Conservation (phyloP, 2,797 vertebrate genomes). For the Lagodon rhomboides region DNA sequence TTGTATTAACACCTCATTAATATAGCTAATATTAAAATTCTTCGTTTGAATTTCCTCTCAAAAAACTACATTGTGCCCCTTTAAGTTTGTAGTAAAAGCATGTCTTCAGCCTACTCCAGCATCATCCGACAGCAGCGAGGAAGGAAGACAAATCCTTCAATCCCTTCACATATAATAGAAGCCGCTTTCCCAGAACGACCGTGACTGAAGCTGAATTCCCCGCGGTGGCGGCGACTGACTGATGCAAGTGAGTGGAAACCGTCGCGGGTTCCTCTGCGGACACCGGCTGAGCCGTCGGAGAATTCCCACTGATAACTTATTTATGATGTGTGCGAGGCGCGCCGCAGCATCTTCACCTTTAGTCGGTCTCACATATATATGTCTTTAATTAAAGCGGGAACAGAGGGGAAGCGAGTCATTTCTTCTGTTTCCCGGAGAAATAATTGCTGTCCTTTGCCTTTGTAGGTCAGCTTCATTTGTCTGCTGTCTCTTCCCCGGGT, state of each 20-base stretch:
- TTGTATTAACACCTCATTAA: too few species aligned
- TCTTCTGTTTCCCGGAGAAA: slow-evolving; percentile 58
- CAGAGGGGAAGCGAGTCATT: slow-evolving; percentile 23
- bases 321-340: slow-evolving; percentile 26
- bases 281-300: slow-evolving; percentile 13
- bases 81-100: not conserved
- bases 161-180: not conserved
- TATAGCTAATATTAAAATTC: too few species aligned
- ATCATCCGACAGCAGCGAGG: not conserved
- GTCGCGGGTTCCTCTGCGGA: slow-evolving; percentile 42
- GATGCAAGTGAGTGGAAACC: slow-evolving; percentile 65
- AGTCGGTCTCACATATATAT: slow-evolving; percentile 1
- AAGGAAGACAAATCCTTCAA: not conserved
- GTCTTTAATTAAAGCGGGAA: slow-evolving; percentile 60
- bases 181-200: slow-evolving; percentile 27
- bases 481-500: slow-evolving; percentile 63
- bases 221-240: slow-evolving; percentile 37
- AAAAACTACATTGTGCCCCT: too few species aligned
- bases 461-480: slow-evolving; percentile 83
- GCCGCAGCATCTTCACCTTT: slow-evolving; percentile 51
- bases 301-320: slow-evolving; percentile 38
- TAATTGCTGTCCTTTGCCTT: slow-evolving; percentile 80
- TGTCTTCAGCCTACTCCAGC: not conserved
- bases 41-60: too few species aligned
- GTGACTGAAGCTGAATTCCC: slow-evolving; percentile 32